phyloP scores from a whole-genome alignment of 2,888 invertebrate genomes.

The Stenodera caucasica region DNA sequence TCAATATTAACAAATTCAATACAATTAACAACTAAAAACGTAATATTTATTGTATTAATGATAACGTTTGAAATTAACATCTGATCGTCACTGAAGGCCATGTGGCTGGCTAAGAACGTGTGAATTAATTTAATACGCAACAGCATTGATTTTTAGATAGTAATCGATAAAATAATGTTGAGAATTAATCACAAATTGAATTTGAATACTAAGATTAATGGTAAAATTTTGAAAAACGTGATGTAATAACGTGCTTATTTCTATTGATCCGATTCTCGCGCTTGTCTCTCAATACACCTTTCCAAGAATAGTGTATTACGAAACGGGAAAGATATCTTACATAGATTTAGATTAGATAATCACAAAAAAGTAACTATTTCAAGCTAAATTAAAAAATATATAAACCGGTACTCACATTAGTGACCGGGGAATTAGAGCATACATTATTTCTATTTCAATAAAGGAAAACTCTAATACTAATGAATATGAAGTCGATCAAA shows the following conservation, averaged over 20 bases:
- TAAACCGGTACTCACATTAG: slow-evolving; percentile 46
- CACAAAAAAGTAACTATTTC: no score
- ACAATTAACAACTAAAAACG: no score
- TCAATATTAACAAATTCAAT: no score
- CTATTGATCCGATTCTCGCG: slow-evolving; percentile 20
- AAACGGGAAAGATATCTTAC: no score
- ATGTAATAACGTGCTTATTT: slow-evolving; percentile 11
- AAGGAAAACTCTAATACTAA: background rate
- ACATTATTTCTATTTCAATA: slow-evolving; percentile 44
- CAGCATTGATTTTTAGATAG: background rate
- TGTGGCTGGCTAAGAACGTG: no score
- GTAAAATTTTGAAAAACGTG: background rate
- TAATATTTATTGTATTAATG: no score
- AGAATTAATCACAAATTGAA: background rate
- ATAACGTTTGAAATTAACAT: no score
- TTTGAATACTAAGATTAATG: background rate
- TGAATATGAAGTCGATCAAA: background rate
- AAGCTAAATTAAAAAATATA: background rate
- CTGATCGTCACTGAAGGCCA: no score
- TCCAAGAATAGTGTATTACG: no score
- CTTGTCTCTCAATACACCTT: background rate
- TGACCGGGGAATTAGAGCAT: slow-evolving; percentile 47
- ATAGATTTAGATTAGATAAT: no score
- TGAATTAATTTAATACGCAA: background rate
- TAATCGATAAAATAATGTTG: background rate